Percentiles rank a stretch among this genome's conserved stretches.
phyloP scores from a whole-genome alignment of 2,797 vertebrate species.

The Alcedo atthis region DNA sequence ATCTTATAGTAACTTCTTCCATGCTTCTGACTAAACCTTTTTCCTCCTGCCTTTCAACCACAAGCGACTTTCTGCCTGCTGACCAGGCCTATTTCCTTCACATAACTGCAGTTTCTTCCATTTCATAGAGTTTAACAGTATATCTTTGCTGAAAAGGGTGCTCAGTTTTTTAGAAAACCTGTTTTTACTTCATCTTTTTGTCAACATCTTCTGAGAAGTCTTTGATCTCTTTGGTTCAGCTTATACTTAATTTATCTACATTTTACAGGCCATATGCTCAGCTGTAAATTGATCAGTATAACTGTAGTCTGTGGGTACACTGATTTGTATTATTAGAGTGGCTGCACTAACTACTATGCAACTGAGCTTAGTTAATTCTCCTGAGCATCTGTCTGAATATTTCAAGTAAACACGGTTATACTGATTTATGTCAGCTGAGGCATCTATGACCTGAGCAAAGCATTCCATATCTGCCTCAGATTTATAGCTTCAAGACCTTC shows the following conservation, averaged over 20 bases:
- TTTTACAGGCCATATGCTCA: accelerated
- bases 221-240: neutral
- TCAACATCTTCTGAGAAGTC: neutral
- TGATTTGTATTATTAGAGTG: neutral
- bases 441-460: neutral
- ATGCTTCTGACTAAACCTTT: too few relatives aligned
- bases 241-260: neutral
- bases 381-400: neutral
- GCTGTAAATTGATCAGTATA: neutral
- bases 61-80: neutral
- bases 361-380: neutral
- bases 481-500: neutral
- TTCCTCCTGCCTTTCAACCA: neutral
- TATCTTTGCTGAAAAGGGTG: neutral
- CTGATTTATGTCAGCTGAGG: neutral
- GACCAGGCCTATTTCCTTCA: neutral
- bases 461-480: neutral
- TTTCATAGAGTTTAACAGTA: neutral
- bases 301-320: neutral
- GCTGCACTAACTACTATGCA: neutral
- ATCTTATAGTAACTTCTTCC: neutral
- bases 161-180: neutral
- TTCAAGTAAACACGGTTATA: neutral
- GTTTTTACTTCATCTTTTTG: accelerated
- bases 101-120: neutral